These are phyloP conservation scores for Scaptomyza caliginosa DNA, from an alignment of 2,888 invertebrate species.

Conservation along the genomic window DNA sequence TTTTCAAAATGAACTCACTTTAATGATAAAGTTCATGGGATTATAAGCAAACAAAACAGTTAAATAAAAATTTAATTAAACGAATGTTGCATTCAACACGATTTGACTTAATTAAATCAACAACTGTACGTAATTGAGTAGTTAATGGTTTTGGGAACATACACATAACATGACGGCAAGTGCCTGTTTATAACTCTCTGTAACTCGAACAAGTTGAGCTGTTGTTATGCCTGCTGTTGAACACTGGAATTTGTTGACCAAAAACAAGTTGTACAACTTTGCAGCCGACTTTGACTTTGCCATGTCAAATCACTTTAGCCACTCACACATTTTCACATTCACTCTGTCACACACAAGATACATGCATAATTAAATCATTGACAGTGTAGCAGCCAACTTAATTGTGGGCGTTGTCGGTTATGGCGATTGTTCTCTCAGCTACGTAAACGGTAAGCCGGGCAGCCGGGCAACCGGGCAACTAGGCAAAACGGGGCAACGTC, in stretches of 20 bases:
- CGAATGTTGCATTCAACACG: neutral
- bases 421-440: constrained; percentile 13
- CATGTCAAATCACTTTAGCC: constrained; percentile 19
- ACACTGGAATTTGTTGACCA: constrained; percentile 35
- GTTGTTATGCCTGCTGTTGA: constrained; percentile 28
- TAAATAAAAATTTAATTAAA: neutral
- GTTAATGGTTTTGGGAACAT: neutral
- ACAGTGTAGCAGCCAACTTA: constrained; percentile 37
- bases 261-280: constrained; percentile 45
- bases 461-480: constrained; percentile 19
- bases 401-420: constrained; percentile 41
- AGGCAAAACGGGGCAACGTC: constrained; percentile 43
- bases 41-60: no score
- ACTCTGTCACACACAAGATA: neutral
- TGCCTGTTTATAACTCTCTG: neutral
- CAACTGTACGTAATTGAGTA: neutral
- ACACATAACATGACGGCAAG: neutral
- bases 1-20: no score
- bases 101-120: neutral
- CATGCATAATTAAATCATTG: constrained; percentile 57
- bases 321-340: neutral
- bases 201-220: neutral
- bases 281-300: constrained; percentile 40
- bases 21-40: no score
- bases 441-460: constrained; percentile 10